A percentile compares a stretch with the other conserved stretches of the same genome.
Conservation (phyloP, 2,113 vertebrate genomes). For the Clarias batrachus region DNA sequence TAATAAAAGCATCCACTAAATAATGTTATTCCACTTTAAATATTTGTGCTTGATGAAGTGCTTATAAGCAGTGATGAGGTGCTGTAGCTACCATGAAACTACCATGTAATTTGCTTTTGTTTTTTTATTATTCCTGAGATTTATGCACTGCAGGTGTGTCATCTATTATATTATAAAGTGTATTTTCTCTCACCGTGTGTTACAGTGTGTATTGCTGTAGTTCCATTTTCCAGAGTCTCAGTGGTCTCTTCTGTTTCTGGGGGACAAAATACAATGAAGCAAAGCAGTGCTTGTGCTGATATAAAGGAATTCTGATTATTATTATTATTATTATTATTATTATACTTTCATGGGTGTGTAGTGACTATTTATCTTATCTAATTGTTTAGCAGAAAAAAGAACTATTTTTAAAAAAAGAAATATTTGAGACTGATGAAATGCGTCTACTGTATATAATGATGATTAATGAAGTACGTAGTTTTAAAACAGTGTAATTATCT, state of each 20-base stretch:
- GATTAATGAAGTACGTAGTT: too few relatives aligned
- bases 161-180: constrained; percentile 1
- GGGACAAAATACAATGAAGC: neutral
- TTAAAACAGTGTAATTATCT: too few relatives aligned
- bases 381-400: neutral
- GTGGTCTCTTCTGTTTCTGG: neutral
- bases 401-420: too few relatives aligned
- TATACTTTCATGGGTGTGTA: neutral
- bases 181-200: neutral
- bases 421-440: too few relatives aligned
- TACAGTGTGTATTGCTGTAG: neutral
- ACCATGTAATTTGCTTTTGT: neutral
- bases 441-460: too few relatives aligned
- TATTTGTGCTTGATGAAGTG: neutral
- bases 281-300: too few relatives aligned
- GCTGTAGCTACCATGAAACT: neutral
- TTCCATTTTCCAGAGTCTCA: neutral
- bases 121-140: neutral
- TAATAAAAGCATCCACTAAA: neutral
- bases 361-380: constrained; percentile 32
- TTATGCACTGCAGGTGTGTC: neutral
- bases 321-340: too few relatives aligned
- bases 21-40: neutral
- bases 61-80: neutral
- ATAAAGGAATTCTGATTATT: too few relatives aligned